Percentiles rank a stretch among this genome's conserved stretches.
phyloP scores from a whole-genome alignment of 1,140 invertebrate species.

The Patella vulgata region DNA sequence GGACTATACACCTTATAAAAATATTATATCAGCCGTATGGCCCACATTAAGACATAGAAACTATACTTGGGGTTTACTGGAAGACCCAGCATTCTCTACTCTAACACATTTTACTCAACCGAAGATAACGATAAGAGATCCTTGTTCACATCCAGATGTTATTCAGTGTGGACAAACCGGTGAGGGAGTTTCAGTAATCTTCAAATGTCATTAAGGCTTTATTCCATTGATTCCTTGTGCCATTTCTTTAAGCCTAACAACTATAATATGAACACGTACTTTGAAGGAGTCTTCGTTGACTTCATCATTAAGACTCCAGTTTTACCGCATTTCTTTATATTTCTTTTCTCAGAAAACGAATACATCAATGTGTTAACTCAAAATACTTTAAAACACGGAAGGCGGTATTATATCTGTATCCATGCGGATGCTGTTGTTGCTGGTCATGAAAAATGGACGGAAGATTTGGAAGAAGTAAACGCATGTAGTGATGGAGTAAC shows the following conservation, averaged over 20 bases:
- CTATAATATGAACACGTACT: no score
- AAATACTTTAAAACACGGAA: slow-evolving; percentile 18
- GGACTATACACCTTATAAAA: slow-evolving; percentile 43
- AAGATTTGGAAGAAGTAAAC: slow-evolving; percentile 21
- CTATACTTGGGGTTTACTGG: slow-evolving; percentile 42
- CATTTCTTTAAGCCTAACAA: no score
- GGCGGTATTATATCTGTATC: slow-evolving; percentile 35
- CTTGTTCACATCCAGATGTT: slow-evolving; percentile 28
- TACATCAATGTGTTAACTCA: slow-evolving; percentile 21
- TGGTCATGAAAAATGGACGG: slow-evolving; percentile 23
- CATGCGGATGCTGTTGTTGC: slow-evolving; percentile 20
- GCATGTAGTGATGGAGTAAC: slow-evolving; percentile 38
- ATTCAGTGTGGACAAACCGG: slow-evolving; percentile 33
- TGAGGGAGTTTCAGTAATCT: no score
- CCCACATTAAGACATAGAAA: slow-evolving; percentile 36
- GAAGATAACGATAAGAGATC: slow-evolving; percentile 22
- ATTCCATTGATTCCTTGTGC: no score
- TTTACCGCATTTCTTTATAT: no score
- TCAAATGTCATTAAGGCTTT: no score
- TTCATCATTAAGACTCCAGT: no score
- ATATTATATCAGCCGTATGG: slow-evolving; percentile 53
- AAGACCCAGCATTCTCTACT: slow-evolving; percentile 13
- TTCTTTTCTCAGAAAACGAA: slow-evolving; percentile 23
- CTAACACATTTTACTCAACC: slow-evolving; percentile 26
- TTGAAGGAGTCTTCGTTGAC: no score